Conservation (phyloP, 2,113 vertebrate species). For the Mandrillus leucophaeus region DNA sequence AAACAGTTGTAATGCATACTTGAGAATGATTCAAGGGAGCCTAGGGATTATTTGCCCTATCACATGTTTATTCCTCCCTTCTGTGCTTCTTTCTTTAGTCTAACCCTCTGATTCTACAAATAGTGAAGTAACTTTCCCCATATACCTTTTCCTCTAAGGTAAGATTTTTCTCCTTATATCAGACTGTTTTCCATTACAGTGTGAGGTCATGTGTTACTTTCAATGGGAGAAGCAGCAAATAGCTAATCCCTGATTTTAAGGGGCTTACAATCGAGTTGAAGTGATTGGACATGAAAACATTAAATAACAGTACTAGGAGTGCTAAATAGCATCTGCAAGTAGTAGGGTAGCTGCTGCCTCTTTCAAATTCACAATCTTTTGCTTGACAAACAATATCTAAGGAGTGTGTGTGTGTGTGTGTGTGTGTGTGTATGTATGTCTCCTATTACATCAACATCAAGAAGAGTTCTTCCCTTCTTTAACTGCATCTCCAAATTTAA, state of each 20-base stretch:
- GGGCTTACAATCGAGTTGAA: neutral
- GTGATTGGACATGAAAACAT: neutral
- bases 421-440: neutral
- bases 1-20: neutral
- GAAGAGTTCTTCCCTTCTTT: neutral
- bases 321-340: neutral
- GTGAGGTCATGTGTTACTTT: neutral
- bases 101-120: neutral
- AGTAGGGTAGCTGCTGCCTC: neutral
- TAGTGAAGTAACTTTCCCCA: neutral
- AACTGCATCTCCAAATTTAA: neutral
- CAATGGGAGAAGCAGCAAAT: neutral
- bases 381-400: neutral
- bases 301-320: neutral
- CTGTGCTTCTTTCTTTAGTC: neutral
- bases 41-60: neutral
- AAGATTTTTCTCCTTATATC: neutral
- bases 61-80: neutral
- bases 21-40: neutral
- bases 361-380: neutral
- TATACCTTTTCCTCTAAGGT: neutral
- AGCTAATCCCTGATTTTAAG: neutral
- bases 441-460: neutral
- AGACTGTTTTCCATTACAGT: neutral
- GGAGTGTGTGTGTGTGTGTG: neutral